Base-by-base conservation (phyloP, 2,113 vertebrate genomes). In the Thamnophis sirtalis region DNA sequence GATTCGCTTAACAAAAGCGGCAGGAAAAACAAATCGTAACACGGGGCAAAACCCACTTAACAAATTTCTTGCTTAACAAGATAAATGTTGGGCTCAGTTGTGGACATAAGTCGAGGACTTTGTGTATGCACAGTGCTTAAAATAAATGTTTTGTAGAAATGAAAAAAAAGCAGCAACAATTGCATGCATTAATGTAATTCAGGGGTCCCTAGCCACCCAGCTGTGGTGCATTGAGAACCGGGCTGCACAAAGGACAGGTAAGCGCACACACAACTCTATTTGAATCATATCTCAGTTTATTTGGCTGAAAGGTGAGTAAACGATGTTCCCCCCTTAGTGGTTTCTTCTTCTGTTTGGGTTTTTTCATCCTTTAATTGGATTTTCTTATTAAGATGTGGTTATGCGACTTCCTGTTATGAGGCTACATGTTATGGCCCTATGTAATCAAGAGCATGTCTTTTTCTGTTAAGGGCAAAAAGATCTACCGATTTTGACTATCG, bases 161-260 rank as follows among this genome's bases (percentile, higher is more conserved):
- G 43, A 22, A 48, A 84, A 17, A 58, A 55, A n/a, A n/a, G n/a
- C n/a, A n/a, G 4, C 21, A 54, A 10, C 4, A n/a, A n/a, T 4
- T 55, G 1, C 0, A 43, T 17, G 48, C 84, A 26, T 49, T 49
- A n/a, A 28, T 68, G 11, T n/a, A 68, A 68, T 2, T 15, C 63
- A n/a, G 11, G 10, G 5, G 28, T 68, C 4, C 28, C 4, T 6
- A 68, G 28, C 60, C 11, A 60, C 60, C 26, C 1, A 11, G 60
- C 60, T 1, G 22, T 5, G 60, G 28, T 0, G 4, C 0, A 1
- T 68, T 33, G 4, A 0, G 28, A 68, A 15, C 28, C 1, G 4
- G 28, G 28, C 63, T 68, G 63, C 4, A 1, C 11, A 68, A 33
- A 9, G n/a, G 63, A 68, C 0, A 5, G 5, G 5, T 68, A n/a